Evolutionary conservation across 2,888 invertebrate species (phyloP).

Genomic region (Rutpela maculata): DNA sequence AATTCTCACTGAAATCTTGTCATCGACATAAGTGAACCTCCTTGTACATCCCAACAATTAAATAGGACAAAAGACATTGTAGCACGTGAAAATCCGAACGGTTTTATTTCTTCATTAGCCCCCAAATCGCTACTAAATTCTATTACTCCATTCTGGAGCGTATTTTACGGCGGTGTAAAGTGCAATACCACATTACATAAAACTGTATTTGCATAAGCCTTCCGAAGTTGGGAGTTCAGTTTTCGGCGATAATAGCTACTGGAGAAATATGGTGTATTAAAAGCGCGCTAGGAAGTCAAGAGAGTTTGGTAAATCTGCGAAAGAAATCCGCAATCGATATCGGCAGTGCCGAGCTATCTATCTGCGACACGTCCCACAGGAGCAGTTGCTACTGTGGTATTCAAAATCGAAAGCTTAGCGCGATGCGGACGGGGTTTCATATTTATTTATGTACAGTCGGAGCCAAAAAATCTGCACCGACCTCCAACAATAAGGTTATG

Average conservation of each 20-base stretch:
- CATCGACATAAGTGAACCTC: too few relatives aligned
- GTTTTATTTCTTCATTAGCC: constrained; percentile 29
- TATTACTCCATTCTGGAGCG: constrained; percentile 26
- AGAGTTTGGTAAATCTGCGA: constrained; percentile 58
- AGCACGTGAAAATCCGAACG: background rate
- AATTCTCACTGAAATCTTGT: too few relatives aligned
- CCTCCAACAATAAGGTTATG: too few relatives aligned
- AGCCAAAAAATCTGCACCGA: too few relatives aligned
- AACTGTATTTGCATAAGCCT: constrained; percentile 40
- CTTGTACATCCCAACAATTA: background rate
- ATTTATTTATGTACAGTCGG: background rate
- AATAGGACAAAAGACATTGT: constrained; percentile 8
- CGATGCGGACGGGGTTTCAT: constrained; percentile 42
- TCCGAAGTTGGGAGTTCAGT: constrained; percentile 30
- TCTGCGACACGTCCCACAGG: constrained; percentile 63
- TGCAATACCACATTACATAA: constrained; percentile 40
- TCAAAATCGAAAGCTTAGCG: constrained; percentile 50
- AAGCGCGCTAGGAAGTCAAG: constrained; percentile 50
- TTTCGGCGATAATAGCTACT: constrained; percentile 34
- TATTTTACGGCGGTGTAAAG: constrained; percentile 39
- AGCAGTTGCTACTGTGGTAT: constrained; percentile 62
- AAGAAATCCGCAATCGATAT: constrained; percentile 64
- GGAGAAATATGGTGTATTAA: constrained; percentile 45
- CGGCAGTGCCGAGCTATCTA: constrained; percentile 49
- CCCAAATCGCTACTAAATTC: constrained; percentile 34